Evolutionary conservation across 2,113 vertebrate species (phyloP).

Genomic region (Chiloscyllium plagiosum): DNA sequence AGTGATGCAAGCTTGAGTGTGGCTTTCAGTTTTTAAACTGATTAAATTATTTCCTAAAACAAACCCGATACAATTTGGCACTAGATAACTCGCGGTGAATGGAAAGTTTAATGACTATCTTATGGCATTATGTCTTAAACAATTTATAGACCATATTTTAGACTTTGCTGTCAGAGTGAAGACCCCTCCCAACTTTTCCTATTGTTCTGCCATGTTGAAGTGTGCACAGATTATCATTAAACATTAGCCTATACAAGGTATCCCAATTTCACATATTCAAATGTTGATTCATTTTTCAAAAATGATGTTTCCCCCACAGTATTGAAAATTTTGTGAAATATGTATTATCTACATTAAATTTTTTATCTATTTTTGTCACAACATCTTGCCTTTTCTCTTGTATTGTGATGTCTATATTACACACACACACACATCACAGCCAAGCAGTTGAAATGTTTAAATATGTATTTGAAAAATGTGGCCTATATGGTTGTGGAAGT

Average conservation of each 20-base stretch:
- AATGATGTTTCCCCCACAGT: constrained; percentile 25
- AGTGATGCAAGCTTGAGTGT: not conserved
- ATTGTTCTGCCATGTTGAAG: constrained; percentile 33
- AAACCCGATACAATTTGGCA: not conserved
- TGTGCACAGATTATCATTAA: constrained; percentile 26
- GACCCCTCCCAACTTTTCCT: constrained; percentile 23
- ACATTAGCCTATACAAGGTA: constrained; percentile 27
- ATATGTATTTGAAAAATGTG: not conserved
- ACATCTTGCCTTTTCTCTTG: constrained; percentile 19
- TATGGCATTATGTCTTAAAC: constrained; percentile 22
- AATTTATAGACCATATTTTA: constrained; percentile 31
- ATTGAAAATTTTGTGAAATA: constrained; percentile 38
- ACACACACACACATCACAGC: not conserved
- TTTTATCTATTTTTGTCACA: constrained; percentile 38
- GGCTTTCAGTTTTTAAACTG: constrained; percentile 30
- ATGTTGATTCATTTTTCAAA: constrained; percentile 36
- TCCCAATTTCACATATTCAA: constrained; percentile 16
- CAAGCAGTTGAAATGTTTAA: not conserved
- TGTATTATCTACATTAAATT: constrained; percentile 38
- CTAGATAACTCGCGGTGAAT: not conserved
- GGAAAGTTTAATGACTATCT: constrained; percentile 12
- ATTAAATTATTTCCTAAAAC: constrained; percentile 32
- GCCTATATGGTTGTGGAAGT: not conserved
- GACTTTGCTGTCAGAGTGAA: constrained; percentile 28
- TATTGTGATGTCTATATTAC: constrained; percentile 8